Evolutionary conservation across 1,140 invertebrate genomes (phyloP), one percentile per base, ranked within the genome.

Genomic region (Drosophila ercepeae): DNA sequence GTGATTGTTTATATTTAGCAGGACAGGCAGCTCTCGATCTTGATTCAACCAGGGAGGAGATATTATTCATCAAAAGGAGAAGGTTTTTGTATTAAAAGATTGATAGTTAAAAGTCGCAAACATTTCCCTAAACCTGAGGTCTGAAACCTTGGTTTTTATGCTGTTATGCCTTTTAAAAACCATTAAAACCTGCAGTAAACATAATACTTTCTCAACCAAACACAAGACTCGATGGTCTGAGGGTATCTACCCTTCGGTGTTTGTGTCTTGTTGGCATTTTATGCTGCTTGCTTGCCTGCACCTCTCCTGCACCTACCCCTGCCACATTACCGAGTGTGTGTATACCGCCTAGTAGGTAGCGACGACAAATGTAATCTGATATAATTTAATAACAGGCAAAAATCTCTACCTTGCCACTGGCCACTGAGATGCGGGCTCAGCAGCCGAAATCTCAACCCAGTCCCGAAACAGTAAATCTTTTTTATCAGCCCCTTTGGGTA

Each of bases 331-430:
- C 53, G 13, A 45, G 25, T 39, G 18, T 75, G 46, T 65, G 29
- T 55, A 39, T 42, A 41, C 60, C 34, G 14, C 5, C 36, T 2
- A 14, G 36, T 76, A 75, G 79, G 75, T 75, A 84, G 81, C 44
- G 68, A 59, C 45, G 34, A 49, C 41, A 71, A 86, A 64, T 42
- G 79, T 86, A 84, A 84, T 73, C 53, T 81, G 79, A 84, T 86
- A 84, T 81, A 76, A 86, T 78, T 84, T 65, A 74, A 74, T 55
- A 57, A 57, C 51, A 65, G 46, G 69, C 70, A 74, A 50, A 50
- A 53, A 51, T 41, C 39, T 32, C 54, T 49, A 21, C 21, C 58
- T 63, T 29, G 57, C 32, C 34, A 78, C 36, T 82, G 69, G n/a
- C n/a, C n/a, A n/a, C n/a, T n/a, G n/a, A n/a, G 57, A 73, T 63